These are phyloP conservation scores for Percopsis transmontana DNA, from an alignment of 2,113 vertebrate species.

Conservation along the genomic window DNA sequence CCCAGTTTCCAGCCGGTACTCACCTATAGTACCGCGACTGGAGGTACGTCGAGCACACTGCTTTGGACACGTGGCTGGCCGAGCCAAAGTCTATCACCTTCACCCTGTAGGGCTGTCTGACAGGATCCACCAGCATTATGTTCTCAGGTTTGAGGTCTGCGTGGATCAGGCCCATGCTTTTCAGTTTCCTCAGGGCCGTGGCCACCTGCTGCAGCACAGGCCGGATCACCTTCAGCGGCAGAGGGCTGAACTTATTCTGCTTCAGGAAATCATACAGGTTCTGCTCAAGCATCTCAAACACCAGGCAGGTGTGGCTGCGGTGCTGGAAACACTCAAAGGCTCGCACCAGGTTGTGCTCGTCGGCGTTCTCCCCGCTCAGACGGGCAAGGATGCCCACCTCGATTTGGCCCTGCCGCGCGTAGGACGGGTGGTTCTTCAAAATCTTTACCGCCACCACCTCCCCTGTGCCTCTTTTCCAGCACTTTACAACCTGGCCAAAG, in stretches of 20 bases:
- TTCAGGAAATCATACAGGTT: slow-evolving; percentile 98
- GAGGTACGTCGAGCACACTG: slow-evolving; percentile 97
- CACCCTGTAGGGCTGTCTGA: slow-evolving; percentile 95
- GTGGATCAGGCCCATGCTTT: slow-evolving; percentile 98
- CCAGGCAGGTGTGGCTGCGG: slow-evolving; percentile 95
- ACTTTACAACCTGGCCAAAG: slow-evolving; percentile 98
- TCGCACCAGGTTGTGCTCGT: slow-evolving; percentile 96
- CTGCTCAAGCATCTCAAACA: slow-evolving; percentile 99
- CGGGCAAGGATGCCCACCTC: slow-evolving; percentile 97
- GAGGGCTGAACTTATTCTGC: slow-evolving; percentile 98
- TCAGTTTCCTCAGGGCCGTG: slow-evolving; percentile 96
- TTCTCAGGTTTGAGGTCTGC: slow-evolving; percentile 99
- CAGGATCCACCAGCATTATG: slow-evolving; percentile 99
- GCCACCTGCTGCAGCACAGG: slow-evolving; percentile 98
- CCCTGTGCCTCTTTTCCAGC: slow-evolving; percentile 96
- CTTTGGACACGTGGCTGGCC: slow-evolving; percentile 98
- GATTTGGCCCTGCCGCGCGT: slow-evolving; percentile 96
- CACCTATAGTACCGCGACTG: slow-evolving; percentile 99
- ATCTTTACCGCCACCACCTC: slow-evolving; percentile 98
- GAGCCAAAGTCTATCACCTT: slow-evolving; percentile 99
- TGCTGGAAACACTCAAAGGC: slow-evolving; percentile 99
- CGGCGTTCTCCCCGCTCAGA: slow-evolving; percentile 94
- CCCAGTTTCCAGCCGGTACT: slow-evolving; percentile 40
- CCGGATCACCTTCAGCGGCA: slow-evolving; percentile 97
- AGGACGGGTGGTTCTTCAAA: slow-evolving; percentile 97